Evolutionary conservation across 2,888 invertebrate species (phyloP), one percentile per base, ranked within the genome.

Genomic region (Trissolcus japonicus): DNA sequence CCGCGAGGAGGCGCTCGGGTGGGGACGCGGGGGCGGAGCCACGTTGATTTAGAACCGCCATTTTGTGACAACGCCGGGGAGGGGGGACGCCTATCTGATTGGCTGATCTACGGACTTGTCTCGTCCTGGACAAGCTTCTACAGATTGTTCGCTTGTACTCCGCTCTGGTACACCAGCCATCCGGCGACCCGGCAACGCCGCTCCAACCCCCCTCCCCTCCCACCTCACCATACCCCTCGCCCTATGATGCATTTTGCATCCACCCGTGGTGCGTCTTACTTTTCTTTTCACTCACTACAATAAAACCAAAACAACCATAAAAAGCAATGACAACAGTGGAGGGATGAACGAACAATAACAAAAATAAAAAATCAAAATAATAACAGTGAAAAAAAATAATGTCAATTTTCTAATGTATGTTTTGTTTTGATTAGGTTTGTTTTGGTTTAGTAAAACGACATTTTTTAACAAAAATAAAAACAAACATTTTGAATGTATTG

Each of bases 51-150:
- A 89, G 86, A 84, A 87, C 86, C 89, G 89, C 89, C 89, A 89
- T 89, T 89, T 89, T 89, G 89, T 88, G 89, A 88, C 88, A 88
- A 87, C 86, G 86, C 83, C 84, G 80, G 84, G 84, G 85, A 84
- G 87, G 87, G 87, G 86, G 85, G 81, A 84, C 86, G 83, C 85
- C 87, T 88, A 88, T 88, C 88, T 89, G 88, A 88, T 88, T 89
- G 88, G 88, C 88, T 88, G 87, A 88, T 88, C 88, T 87, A 87
- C 87, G 87, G 86, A 88, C 87, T 88, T 86, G 86, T 87, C 87
- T 85, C 87, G 86, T 86, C 86, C 85, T 83, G 86, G 86, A 88
- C 88, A 88, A 88, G 87, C 87, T 88, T 85, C 87, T 87, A 87
- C 88, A 88, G 88, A 88, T 88, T 88, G 88, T 88, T 88, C 87